Evolutionary conservation across 2,888 invertebrate genomes (phyloP).

Genomic region (Encarsia formosa): DNA sequence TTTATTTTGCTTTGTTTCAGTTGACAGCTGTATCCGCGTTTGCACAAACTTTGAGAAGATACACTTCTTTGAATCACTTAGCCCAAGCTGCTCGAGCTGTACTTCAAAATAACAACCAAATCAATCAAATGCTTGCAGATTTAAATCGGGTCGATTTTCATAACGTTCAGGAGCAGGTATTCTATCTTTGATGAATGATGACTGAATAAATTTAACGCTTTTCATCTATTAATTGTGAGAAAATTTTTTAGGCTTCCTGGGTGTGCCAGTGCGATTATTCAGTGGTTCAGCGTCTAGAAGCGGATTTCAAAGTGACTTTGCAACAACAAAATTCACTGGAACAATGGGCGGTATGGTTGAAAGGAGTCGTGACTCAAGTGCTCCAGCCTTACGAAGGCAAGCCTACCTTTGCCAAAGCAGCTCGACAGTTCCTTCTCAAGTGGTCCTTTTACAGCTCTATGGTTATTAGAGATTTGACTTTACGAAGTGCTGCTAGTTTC

Average conservation of each 20-base stretch:
- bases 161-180: constrained; percentile 82
- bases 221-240: neutral
- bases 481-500: constrained; percentile 95
- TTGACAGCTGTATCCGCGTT: constrained; percentile 81
- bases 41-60: constrained; percentile 89
- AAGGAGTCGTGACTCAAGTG: constrained; percentile 85
- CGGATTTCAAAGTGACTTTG: constrained; percentile 87
- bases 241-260: constrained; percentile 78
- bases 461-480: constrained; percentile 94
- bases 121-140: constrained; percentile 94
- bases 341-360: constrained; percentile 97
- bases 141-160: constrained; percentile 96
- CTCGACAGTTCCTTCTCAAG: constrained; percentile 89
- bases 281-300: constrained; percentile 79
- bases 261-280: constrained; percentile 92
- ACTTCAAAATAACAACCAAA: constrained; percentile 89
- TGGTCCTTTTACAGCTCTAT: constrained; percentile 99
- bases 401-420: constrained; percentile 77
- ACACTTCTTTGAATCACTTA: constrained; percentile 95
- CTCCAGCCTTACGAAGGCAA: constrained; percentile 84
- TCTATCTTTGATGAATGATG: neutral
- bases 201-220: neutral
- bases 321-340: constrained; percentile 91
- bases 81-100: constrained; percentile 95
- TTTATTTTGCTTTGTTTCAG: constrained; percentile 41